These are phyloP conservation scores for Champsocephalus gunnari DNA, from an alignment of 2,797 vertebrate genomes.

Conservation along the genomic window DNA sequence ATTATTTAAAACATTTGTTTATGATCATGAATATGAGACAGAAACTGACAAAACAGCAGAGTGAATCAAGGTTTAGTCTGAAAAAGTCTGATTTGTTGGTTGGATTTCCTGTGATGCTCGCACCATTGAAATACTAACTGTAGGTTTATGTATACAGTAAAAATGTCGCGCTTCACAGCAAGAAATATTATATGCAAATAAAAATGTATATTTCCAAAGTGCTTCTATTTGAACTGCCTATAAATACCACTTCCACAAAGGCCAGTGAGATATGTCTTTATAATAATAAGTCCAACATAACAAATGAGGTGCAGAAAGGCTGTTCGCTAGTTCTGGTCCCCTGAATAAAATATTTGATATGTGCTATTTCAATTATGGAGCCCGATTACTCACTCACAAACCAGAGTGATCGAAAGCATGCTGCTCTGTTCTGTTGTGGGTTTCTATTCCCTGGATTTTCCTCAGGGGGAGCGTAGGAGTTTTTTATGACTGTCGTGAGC, in stretches of 20 bases:
- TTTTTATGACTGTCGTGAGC: conserved; percentile 51
- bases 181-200: neutral
- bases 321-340: conserved; percentile 25
- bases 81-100: neutral
- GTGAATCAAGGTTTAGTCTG: neutral
- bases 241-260: conserved; percentile 1
- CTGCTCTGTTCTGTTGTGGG: conserved; percentile 31
- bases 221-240: neutral
- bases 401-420: conserved; percentile 53
- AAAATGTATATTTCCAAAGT: neutral
- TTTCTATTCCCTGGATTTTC: conserved; percentile 55
- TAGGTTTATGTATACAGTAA: too few species aligned
- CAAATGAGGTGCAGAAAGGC: conserved; percentile 29
- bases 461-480: conserved; percentile 38
- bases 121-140: conserved; percentile 2
- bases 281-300: conserved; percentile 25
- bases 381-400: conserved; percentile 58
- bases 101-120: neutral
- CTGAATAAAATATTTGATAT: conserved; percentile 54
- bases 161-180: neutral
- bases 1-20: conserved; percentile 22
- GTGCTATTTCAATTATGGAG: conserved; percentile 60
- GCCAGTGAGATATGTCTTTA: neutral
- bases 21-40: neutral
- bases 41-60: neutral